phyloP scores from a whole-genome alignment of 2,113 vertebrate species.

The Ophiodon elongatus region DNA sequence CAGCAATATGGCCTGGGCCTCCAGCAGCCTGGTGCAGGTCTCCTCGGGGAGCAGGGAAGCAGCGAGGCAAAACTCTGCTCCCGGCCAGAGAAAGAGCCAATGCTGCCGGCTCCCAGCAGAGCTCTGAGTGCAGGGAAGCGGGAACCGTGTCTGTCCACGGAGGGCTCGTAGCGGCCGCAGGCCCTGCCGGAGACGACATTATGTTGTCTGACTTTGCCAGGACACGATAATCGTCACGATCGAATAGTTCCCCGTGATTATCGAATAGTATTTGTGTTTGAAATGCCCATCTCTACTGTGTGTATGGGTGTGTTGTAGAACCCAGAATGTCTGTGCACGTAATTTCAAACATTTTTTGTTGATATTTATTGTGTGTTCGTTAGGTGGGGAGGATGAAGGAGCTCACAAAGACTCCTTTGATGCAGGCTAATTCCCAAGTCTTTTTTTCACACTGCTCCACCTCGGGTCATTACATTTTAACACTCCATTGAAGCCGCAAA shows the following conservation, averaged over 20 bases:
- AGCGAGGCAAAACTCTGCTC: background rate
- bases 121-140: background rate
- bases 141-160: background rate
- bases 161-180: background rate
- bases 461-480: constrained; percentile 78
- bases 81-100: background rate
- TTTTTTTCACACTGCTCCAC: constrained; percentile 47
- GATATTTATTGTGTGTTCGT: constrained; percentile 33
- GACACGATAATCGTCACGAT: background rate
- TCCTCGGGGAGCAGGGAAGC: background rate
- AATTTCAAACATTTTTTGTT: constrained; percentile 28
- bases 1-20: background rate
- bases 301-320: background rate
- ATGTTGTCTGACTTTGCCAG: background rate
- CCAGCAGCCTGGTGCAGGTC: background rate
- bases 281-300: background rate
- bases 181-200: background rate
- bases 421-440: constrained; percentile 57
- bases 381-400: constrained; percentile 20
- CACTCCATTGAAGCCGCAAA: constrained; percentile 82
- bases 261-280: background rate
- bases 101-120: background rate
- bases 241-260: background rate
- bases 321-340: background rate
- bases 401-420: constrained; percentile 46